phyloP scores from a whole-genome alignment of 2,888 invertebrate genomes.

The Synanthedon tipuliformis region DNA sequence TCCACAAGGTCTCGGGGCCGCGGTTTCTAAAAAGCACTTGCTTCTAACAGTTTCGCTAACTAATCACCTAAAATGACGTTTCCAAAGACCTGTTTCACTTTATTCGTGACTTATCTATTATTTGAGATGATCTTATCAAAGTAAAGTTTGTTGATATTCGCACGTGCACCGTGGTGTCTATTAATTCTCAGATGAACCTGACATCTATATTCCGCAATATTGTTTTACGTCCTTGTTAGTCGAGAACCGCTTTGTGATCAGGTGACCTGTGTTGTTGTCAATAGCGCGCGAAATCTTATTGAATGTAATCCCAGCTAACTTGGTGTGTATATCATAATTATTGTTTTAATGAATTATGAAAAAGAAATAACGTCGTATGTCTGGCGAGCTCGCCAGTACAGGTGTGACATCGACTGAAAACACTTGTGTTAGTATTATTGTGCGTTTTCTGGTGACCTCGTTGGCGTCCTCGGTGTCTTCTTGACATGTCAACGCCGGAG shows the following conservation, averaged over 20 bases:
- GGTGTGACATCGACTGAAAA: slow-evolving; percentile 26
- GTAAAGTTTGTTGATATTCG: background rate
- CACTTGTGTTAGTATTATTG: slow-evolving; percentile 28
- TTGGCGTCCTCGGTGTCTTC: slow-evolving; percentile 1
- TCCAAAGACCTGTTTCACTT: background rate
- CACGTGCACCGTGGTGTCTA: background rate
- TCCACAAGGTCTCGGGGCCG: slow-evolving; percentile 28
- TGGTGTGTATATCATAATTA: background rate
- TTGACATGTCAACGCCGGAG: slow-evolving; percentile 29
- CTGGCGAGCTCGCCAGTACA: slow-evolving; percentile 16
- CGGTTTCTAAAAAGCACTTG: slow-evolving; percentile 21
- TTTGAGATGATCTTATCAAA: background rate
- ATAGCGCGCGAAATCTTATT: no score
- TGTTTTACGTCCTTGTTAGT: background rate
- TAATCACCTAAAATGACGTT: background rate
- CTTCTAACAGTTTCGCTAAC: slow-evolving; percentile 8
- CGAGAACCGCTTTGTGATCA: background rate
- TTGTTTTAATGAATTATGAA: background rate
- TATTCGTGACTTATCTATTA: background rate
- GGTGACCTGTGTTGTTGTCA: no score
- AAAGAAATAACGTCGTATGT: background rate
- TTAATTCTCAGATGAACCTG: background rate
- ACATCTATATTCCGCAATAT: background rate
- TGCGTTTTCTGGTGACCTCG: slow-evolving; percentile 23
- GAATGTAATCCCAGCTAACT: no score